Percentiles rank a stretch among this genome's conserved stretches.
Conservation (phyloP, 2,888 invertebrate genomes). For the Nudaria mundana region DNA sequence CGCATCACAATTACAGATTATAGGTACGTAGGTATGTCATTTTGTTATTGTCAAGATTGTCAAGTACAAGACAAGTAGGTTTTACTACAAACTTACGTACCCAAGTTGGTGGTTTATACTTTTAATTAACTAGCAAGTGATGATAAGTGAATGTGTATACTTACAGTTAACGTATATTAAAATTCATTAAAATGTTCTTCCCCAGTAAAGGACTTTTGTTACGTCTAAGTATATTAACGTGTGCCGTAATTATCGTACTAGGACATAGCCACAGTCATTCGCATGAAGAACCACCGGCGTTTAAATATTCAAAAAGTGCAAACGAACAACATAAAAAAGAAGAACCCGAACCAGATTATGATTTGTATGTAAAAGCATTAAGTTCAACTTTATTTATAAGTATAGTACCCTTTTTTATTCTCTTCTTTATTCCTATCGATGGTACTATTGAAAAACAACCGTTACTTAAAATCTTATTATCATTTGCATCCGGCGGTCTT, state of each 20-base stretch:
- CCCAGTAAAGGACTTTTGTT: conserved; percentile 34
- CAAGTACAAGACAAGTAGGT: too few relatives aligned
- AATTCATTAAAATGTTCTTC: conserved; percentile 34
- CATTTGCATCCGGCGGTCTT: conserved; percentile 97
- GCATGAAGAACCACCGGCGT: conserved; percentile 85
- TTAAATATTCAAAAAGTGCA: conserved; percentile 90
- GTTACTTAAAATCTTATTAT: conserved; percentile 92
- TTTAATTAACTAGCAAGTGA: too few relatives aligned
- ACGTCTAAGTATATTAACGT: conserved; percentile 36
- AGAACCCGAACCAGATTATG: conserved; percentile 55
- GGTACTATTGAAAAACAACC: conserved; percentile 92
- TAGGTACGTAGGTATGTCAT: too few relatives aligned
- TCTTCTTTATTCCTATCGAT: conserved; percentile 96
- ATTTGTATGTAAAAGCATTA: conserved; percentile 90
- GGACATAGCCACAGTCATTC: conserved; percentile 68
- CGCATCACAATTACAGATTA: too few relatives aligned
- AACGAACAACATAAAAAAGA: conserved; percentile 76
- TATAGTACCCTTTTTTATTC: conserved; percentile 95
- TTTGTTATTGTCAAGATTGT: too few relatives aligned
- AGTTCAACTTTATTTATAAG: conserved; percentile 96
- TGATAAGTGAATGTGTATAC: conserved; percentile 10
- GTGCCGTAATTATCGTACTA: conserved; percentile 36
- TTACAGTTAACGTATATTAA: conserved; percentile 5
- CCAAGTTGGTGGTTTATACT: too few relatives aligned
- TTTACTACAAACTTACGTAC: too few relatives aligned